These are phyloP conservation scores for Hippopotamyrus pictus DNA, from an alignment of 2,797 vertebrate genomes.

Conservation along the genomic window DNA sequence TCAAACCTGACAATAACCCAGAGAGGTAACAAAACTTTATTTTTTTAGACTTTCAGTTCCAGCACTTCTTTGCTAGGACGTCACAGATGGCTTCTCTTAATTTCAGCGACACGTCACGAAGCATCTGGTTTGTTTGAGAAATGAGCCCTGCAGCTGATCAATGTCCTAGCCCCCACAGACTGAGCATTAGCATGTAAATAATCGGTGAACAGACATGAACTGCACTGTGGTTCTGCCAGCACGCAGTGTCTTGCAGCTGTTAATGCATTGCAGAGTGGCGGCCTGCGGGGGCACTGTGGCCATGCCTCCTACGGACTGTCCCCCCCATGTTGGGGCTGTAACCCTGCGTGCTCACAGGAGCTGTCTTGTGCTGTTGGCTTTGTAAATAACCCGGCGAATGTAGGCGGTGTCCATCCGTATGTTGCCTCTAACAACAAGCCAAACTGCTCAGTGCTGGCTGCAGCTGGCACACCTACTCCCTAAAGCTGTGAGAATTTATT, in stretches of 20 bases:
- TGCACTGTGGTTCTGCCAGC: constrained; percentile 30
- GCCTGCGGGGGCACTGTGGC: neutral
- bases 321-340: neutral
- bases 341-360: neutral
- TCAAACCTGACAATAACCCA: constrained; percentile 51
- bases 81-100: constrained; percentile 10
- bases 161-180: constrained; percentile 43
- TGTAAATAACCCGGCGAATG: neutral
- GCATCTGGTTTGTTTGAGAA: neutral
- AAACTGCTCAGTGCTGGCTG: neutral
- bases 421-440: neutral
- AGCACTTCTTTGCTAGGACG: constrained; percentile 35
- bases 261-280: neutral
- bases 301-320: neutral
- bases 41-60: constrained; percentile 67
- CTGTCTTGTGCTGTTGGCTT: neutral
- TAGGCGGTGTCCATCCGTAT: neutral
- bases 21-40: constrained; percentile 74
- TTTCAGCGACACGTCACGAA: neutral
- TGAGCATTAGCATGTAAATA: constrained; percentile 58
- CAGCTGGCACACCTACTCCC: neutral
- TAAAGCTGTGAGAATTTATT: neutral
- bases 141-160: constrained; percentile 40
- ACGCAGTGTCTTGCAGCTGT: constrained; percentile 49
- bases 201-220: constrained; percentile 49